Evolutionary conservation across 30 jellyfish, hydroid and myxozoan genomes (phyloP).

Genomic region (Chrysaora quinquecirrha): DNA sequence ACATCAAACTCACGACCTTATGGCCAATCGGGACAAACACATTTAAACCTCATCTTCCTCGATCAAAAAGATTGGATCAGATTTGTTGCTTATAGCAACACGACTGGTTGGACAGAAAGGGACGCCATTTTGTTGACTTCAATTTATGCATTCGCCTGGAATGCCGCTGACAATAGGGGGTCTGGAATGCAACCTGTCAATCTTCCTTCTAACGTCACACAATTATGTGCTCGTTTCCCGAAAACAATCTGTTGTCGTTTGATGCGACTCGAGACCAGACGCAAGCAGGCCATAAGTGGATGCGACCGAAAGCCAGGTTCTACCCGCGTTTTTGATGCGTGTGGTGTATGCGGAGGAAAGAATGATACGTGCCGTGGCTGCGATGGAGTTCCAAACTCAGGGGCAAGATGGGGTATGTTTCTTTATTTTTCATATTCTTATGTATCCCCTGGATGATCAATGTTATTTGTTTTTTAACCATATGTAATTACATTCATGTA

Average conservation of each 20-base stretch:
- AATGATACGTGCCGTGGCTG: constrained; percentile 49
- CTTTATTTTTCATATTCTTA: background rate
- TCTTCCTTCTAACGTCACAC: background rate
- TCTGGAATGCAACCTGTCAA: constrained; percentile 9
- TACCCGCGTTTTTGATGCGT: background rate
- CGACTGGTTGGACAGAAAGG: constrained; percentile 19
- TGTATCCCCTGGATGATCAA: too few species aligned
- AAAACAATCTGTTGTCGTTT: constrained; percentile 29
- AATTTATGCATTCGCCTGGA: constrained; percentile 15
- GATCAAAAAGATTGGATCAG: constrained; percentile 20
- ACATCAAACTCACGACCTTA: background rate
- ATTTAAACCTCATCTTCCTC: background rate
- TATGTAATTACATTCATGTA: too few species aligned
- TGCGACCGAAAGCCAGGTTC: constrained; percentile 56
- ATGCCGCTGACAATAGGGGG: constrained; percentile 17
- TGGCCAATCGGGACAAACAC: background rate
- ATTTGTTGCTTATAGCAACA: background rate
- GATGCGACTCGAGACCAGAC: constrained; percentile 1
- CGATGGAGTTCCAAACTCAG: constrained; percentile 37
- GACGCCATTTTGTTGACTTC: constrained; percentile 1
- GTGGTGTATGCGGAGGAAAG: background rate
- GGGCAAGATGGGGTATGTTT: constrained; percentile 39
- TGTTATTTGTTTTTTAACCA: too few species aligned
- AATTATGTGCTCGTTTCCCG: constrained; percentile 7
- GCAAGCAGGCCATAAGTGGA: constrained; percentile 32